Base-by-base conservation (phyloP, 2,113 vertebrate genomes). In the Hippocampus barbouri region DNA sequence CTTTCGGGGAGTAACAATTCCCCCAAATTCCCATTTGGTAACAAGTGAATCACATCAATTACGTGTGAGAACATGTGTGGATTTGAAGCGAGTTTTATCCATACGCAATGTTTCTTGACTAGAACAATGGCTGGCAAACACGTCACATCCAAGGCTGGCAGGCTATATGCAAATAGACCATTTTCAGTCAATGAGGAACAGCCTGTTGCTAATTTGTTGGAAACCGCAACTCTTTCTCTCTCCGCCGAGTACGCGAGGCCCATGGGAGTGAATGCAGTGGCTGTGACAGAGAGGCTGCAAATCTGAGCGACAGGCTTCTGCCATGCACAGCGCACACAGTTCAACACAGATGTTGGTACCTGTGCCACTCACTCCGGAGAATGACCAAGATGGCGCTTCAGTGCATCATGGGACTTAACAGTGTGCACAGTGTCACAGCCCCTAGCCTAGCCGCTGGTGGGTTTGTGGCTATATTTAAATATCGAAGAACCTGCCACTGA, bases 121-220 rank as follows among this genome's bases (percentile, higher is more conserved):
- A 78, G 77, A 78, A 69, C 65, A 27, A 69, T 30, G 60, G 74
- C 75, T 87, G 84, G 86, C 83, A 85, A 75, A 61, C 74, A 70
- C 80, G 83, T 68, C 83, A 82, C 59, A 68, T 87, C 79, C 77
- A 75, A 76, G 72, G 83, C 87, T 86, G 78, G 83, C 87, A 87
- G 87, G 73, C 84, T 89, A 87, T 90, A 88, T 91, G 83, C 87
- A 89, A 90, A 90, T 88, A 85, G 78, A 83, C 82, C 79, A 84
- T 81, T 86, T 38, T 83, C 81, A 88, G 84, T 81, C 83, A 89
- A 88, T 81, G 81, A 88, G 80, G 78, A 91, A 87, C 88, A 90
- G 87, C 82, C 86, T 88, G 85, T 87, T 88, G 83, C 85, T 89
- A 89, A 89, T 91, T 83, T 86, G 80, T 82, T 87, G 82, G 74